Evolutionary conservation across 2,888 invertebrate species (phyloP).

Genomic region (Phyto melanocephala): DNA sequence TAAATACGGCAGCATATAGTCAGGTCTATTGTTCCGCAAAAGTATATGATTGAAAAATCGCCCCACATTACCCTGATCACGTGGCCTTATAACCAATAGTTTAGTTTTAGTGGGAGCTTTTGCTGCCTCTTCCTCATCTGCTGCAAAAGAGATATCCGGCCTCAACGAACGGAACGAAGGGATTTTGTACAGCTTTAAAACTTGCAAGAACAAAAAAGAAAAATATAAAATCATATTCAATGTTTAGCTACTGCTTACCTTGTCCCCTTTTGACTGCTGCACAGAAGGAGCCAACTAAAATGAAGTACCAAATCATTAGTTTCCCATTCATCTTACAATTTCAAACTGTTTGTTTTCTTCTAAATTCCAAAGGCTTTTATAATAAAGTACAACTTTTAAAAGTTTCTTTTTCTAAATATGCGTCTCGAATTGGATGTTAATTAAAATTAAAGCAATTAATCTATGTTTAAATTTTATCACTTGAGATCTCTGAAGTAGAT

Average conservation of each 20-base stretch:
- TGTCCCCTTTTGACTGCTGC: neutral
- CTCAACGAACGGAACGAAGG: conserved; percentile 4
- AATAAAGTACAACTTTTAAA: neutral
- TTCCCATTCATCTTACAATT: neutral
- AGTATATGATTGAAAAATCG: conserved; percentile 46
- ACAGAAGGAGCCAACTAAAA: neutral
- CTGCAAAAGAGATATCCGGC: neutral
- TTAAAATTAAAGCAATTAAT: conserved; percentile 12
- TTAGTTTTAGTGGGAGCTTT: neutral
- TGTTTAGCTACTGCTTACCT: neutral
- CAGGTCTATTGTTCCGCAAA: neutral
- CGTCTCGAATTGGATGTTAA: neutral
- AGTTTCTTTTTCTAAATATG: neutral
- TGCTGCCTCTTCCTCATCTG: neutral
- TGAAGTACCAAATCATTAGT: neutral
- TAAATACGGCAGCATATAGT: conserved; percentile 27
- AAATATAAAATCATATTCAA: neutral
- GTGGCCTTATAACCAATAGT: neutral
- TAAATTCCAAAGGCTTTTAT: neutral
- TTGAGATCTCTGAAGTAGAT: neutral
- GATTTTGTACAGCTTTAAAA: neutral
- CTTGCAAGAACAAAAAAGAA: neutral
- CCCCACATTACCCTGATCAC: conserved; percentile 1
- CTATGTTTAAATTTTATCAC: conserved; percentile 2
- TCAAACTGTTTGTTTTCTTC: neutral